A percentile compares a stretch with the other conserved stretches of the same genome.
These are phyloP conservation scores for Neolamprologus devosi DNA, from an alignment of 2,113 vertebrate species.

Conservation along the genomic window DNA sequence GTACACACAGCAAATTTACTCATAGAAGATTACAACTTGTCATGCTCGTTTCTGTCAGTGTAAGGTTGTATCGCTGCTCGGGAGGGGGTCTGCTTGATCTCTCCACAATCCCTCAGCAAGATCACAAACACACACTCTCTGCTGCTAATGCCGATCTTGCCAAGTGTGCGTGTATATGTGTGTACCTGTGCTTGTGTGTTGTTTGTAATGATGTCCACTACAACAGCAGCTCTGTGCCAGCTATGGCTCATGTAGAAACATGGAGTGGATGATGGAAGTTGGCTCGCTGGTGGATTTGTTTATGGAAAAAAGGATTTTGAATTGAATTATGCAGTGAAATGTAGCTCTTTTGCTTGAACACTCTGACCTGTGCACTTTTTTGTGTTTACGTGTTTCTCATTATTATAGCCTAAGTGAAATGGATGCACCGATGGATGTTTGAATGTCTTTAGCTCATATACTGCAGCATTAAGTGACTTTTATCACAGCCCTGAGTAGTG, in stretches of 20 bases:
- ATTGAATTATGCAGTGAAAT: neutral
- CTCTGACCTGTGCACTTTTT: neutral
- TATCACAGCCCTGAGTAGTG: neutral
- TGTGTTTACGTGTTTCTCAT: neutral
- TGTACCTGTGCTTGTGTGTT: neutral
- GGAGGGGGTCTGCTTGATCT: neutral
- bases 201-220: neutral
- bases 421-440: neutral
- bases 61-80: neutral
- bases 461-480: neutral
- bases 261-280: neutral
- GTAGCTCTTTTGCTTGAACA: neutral
- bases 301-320: neutral
- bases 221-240: neutral
- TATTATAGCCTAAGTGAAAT: neutral
- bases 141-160: conserved; percentile 17
- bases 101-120: conserved; percentile 15
- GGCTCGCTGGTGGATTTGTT: neutral
- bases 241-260: neutral
- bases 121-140: neutral
- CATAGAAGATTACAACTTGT: conserved; percentile 33
- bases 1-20: conserved; percentile 12
- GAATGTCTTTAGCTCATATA: neutral
- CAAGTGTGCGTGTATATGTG: neutral
- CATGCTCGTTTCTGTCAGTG: neutral